phyloP scores from a whole-genome alignment of 35 echinoderm and acorn worm genomes.

The Patiria miniata region DNA sequence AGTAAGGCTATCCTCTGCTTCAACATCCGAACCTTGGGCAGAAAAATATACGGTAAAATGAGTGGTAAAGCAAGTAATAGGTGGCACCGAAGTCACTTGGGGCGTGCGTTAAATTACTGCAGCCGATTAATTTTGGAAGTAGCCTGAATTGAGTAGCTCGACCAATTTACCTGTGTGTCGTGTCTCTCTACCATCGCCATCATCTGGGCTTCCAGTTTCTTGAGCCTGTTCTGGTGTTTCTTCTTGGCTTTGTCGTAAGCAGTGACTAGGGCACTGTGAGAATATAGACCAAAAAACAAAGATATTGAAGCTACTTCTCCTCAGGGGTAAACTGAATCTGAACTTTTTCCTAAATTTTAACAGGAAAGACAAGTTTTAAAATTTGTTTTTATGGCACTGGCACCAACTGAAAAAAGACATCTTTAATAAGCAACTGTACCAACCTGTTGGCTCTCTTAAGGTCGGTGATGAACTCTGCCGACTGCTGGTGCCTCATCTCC shows the following conservation, averaged over 20 bases:
- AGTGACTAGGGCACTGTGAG: slow-evolving; percentile 92
- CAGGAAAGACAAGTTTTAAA: too few relatives aligned
- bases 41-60: too few relatives aligned
- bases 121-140: not conserved
- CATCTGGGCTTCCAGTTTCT: slow-evolving; percentile 97
- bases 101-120: too few relatives aligned
- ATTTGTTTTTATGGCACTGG: too few relatives aligned
- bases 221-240: slow-evolving; percentile 94
- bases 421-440: too few relatives aligned
- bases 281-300: not conserved
- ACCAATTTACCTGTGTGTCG: slow-evolving; percentile 81
- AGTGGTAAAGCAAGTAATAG: too few relatives aligned
- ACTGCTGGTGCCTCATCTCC: slow-evolving; percentile 97
- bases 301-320: too few relatives aligned
- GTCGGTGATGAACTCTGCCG: slow-evolving; percentile 96
- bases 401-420: too few relatives aligned
- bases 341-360: too few relatives aligned
- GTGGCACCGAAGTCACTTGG: too few relatives aligned
- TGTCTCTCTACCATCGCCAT: slow-evolving; percentile 99
- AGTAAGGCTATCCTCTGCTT: slow-evolving; percentile 92
- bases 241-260: slow-evolving; percentile 99
- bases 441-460: slow-evolving; percentile 98
- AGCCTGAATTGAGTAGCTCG: not conserved
- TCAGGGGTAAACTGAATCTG: too few relatives aligned
- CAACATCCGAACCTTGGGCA: slow-evolving; percentile 85